These are phyloP conservation scores for Metaphire vulgaris DNA, from an alignment of 1,140 invertebrate genomes.

Conservation along the genomic window DNA sequence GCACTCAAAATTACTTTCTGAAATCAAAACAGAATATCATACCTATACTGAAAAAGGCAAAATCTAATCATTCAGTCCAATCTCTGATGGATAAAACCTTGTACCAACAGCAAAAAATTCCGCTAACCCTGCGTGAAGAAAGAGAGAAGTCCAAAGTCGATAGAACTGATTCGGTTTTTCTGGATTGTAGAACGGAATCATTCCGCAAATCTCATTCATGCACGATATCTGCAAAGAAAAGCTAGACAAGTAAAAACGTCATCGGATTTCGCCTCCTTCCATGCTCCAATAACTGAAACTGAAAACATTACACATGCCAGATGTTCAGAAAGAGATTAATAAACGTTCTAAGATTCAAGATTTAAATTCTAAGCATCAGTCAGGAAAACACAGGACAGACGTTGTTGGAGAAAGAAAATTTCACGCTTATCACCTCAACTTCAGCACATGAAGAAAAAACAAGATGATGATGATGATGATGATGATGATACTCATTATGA, in stretches of 20 bases:
- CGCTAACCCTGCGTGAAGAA: conserved; percentile 86
- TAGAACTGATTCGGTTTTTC: conserved; percentile 85
- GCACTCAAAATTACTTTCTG: background rate
- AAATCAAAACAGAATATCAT: background rate
- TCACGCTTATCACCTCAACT: too few relatives aligned
- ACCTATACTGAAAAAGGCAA: background rate
- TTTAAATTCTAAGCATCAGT: background rate
- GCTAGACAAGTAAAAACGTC: background rate
- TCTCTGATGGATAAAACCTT: background rate
- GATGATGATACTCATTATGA: too few relatives aligned
- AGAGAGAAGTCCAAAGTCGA: conserved; percentile 90
- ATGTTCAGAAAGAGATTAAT: too few relatives aligned
- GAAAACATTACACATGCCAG: too few relatives aligned
- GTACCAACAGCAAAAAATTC: background rate
- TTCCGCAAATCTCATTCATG: conserved; percentile 94
- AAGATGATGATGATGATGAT: too few relatives aligned
- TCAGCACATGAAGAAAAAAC: too few relatives aligned
- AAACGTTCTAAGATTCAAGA: background rate
- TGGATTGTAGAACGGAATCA: conserved; percentile 74
- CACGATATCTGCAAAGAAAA: conserved; percentile 73
- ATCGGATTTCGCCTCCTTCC: background rate
- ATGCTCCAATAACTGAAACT: background rate
- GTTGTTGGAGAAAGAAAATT: background rate
- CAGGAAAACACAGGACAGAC: background rate
- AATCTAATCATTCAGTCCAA: background rate